phyloP scores from a whole-genome alignment of 2,113 vertebrate genomes.

The Hemiprocne comata region DNA sequence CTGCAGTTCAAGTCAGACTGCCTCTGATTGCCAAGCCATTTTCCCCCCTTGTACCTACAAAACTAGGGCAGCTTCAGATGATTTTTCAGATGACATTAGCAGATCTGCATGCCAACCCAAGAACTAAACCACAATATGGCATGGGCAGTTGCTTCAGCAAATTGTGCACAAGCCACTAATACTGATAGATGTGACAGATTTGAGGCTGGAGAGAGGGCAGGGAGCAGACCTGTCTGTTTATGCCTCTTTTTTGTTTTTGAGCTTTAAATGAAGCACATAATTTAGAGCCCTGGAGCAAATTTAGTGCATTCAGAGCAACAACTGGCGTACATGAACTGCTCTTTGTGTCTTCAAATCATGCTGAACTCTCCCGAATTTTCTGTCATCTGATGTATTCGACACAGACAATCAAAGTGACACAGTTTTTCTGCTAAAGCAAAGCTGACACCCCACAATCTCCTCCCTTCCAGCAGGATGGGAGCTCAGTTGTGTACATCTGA shows the following conservation, averaged over 20 bases:
- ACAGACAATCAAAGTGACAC: background rate
- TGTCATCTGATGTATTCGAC: background rate
- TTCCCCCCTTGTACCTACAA: background rate
- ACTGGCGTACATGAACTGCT: background rate
- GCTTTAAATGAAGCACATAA: background rate
- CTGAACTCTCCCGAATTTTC: background rate
- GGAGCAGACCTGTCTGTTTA: background rate
- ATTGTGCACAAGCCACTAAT: background rate
- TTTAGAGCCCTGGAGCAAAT: background rate
- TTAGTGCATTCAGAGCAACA: background rate
- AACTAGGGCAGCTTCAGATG: slow-evolving; percentile 34
- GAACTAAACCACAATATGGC: background rate
- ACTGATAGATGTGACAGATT: background rate
- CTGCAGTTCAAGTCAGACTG: slow-evolving; percentile 60
- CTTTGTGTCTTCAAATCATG: background rate
- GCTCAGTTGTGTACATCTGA: background rate
- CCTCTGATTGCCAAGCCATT: slow-evolving; percentile 40
- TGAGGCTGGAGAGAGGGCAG: background rate
- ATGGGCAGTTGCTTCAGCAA: background rate
- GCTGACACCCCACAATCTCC: background rate
- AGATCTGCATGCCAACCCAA: slow-evolving; percentile 10
- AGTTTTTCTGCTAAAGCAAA: background rate
- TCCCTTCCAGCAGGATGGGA: background rate
- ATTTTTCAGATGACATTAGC: slow-evolving; percentile 1
- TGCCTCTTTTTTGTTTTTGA: background rate